Percentiles rank a stretch among this genome's conserved stretches.
Evolutionary conservation across 2,888 invertebrate genomes (phyloP).

Genomic region (Chrysomela aeneicollis): DNA sequence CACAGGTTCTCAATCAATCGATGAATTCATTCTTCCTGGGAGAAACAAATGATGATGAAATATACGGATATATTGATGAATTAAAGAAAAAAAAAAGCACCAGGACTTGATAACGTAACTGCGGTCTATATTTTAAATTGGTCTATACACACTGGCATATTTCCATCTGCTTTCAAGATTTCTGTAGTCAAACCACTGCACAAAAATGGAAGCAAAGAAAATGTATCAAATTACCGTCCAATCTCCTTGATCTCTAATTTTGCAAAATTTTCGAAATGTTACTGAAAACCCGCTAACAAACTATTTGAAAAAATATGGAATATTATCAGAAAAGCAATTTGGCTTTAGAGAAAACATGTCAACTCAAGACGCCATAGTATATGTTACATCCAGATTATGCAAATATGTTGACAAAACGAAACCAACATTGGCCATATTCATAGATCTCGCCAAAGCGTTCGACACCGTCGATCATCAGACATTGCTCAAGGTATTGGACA

Average conservation of each 20-base stretch:
- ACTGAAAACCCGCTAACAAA: slow-evolving; percentile 15
- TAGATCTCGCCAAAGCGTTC: slow-evolving; percentile 11
- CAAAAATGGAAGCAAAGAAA: slow-evolving; percentile 15
- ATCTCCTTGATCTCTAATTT: slow-evolving; percentile 18
- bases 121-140: slow-evolving; percentile 12
- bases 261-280: slow-evolving; percentile 17
- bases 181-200: slow-evolving; percentile 12
- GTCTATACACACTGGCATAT: background rate
- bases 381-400: background rate
- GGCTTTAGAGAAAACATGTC: slow-evolving; percentile 16
- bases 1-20: background rate
- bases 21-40: background rate
- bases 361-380: slow-evolving; percentile 10
- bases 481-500: slow-evolving; percentile 1
- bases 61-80: slow-evolving; percentile 8
- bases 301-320: slow-evolving; percentile 14
- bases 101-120: slow-evolving; percentile 13
- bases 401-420: slow-evolving; percentile 12
- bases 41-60: slow-evolving; percentile 39
- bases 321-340: slow-evolving; percentile 20
- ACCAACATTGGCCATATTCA: slow-evolving; percentile 8
- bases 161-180: slow-evolving; percentile 10
- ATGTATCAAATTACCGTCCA: slow-evolving; percentile 21
- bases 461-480: slow-evolving; percentile 8
- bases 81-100: slow-evolving; percentile 19